Base-by-base conservation (phyloP, 2,888 invertebrate species). In the Agriopis marginaria region DNA sequence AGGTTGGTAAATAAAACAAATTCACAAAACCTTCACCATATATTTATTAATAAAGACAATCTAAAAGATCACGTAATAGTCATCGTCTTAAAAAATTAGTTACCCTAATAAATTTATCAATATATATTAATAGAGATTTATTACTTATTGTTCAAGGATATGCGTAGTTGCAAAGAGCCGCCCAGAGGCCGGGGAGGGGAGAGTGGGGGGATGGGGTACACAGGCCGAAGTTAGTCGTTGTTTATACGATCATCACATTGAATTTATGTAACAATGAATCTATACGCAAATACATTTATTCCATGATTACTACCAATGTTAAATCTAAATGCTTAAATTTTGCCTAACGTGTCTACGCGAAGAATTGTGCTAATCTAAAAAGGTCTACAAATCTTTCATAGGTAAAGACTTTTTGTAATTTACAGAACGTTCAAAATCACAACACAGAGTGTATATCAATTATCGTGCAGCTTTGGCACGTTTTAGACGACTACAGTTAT, bases 391-490 rank as follows among this genome's bases (percentile, higher is more conserved):
- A 86, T 86, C 87, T 84, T 87, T 84, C 80, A 87, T 88, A 91
- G 85, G 90, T 76, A 80, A 89, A 91, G 91, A 91, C 90, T 80
- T 89, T 89, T 90, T 86, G 88, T 92, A 93, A 90, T 93, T 89
- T 94, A 94, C 94, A 94, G 94, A 94, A 92, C 90, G 88, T 91
- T 92, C 90, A 94, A 94, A 93, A 94, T 94, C 94, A 94, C 94
- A 94, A 94, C 94, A 94, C 94, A 94, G 94, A 94, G 94, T 94
- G 94, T 94, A 93, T 93, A 93, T 93, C 91, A 91, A 92, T 92
- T 92, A 88, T 87, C 92, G 93, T 92, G 93, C 93, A 78, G 66
- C 47, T 55, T 85, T 84, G 89, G 92, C 93, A 93, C 93, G 90
- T 79, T 81, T 83, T 89, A 89, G 88, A 87, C 84, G 75, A 84